phyloP scores from a whole-genome alignment of 2,888 invertebrate genomes.

The Brenthis daphne region DNA sequence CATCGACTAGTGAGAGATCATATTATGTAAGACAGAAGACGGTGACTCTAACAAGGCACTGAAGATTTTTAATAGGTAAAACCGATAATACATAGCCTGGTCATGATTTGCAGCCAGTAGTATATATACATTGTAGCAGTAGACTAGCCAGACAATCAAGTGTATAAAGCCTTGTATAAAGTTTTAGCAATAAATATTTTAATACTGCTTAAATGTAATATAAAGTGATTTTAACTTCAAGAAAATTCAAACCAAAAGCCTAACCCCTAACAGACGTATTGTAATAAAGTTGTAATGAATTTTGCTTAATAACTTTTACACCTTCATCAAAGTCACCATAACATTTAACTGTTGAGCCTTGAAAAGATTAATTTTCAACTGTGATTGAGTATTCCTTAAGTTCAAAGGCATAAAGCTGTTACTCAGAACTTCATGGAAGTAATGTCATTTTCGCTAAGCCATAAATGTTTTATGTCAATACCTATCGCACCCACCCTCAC shows the following conservation, averaged over 20 bases:
- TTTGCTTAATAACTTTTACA: background rate
- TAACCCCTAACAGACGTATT: background rate
- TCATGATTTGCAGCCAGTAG: too few relatives aligned
- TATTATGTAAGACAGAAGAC: too few relatives aligned
- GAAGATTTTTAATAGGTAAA: too few relatives aligned
- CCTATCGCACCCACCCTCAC: conserved; percentile 24
- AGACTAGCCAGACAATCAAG: too few relatives aligned
- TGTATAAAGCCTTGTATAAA: too few relatives aligned
- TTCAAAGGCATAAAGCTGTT: conserved; percentile 13
- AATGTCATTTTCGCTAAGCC: conserved; percentile 20
- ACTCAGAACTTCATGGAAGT: conserved; percentile 20
- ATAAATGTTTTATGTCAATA: conserved; percentile 25
- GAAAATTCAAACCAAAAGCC: background rate
- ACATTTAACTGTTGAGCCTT: conserved; percentile 4
- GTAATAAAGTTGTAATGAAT: conserved; percentile 12
- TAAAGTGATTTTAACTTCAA: too few relatives aligned
- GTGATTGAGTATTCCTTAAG: conserved; percentile 12
- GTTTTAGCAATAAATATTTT: too few relatives aligned
- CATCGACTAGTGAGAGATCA: too few relatives aligned
- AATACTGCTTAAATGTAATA: too few relatives aligned
- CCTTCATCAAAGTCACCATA: conserved; percentile 5
- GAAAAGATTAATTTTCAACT: conserved; percentile 13
- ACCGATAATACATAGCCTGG: too few relatives aligned
- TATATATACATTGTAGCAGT: too few relatives aligned
- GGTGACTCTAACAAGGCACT: too few relatives aligned